Base-by-base conservation (phyloP, 2,888 invertebrate genomes). In the Mesochorus sp. region DNA sequence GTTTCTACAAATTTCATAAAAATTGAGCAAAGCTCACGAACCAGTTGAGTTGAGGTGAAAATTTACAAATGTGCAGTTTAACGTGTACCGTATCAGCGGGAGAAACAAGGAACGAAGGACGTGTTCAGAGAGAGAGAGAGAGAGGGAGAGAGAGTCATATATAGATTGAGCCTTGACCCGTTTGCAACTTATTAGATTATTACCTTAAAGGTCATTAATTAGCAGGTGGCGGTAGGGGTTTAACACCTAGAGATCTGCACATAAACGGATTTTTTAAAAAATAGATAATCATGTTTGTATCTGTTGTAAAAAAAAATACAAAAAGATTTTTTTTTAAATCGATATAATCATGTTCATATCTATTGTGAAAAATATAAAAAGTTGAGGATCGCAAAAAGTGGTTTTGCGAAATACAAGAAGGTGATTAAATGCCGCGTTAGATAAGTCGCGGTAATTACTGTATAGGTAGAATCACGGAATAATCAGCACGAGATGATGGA, bases 41-140 rank as follows among this genome's bases (percentile, higher is more conserved):
- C n/a, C n/a, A n/a, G n/a, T n/a, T n/a, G n/a, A n/a, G n/a, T n/a
- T n/a, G n/a, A n/a, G n/a, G 1, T 44, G 21, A n/a, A 12, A 12
- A 21, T 5, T 47, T 24, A 39, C n/a, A 31, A 24, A 14, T n/a
- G n/a, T 39, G 24, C 34, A n/a, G 55, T 44, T 61, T n/a, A 17
- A 67, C 28, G 51, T 28, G 24, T 37, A 28, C 17, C 14, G 12
- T n/a, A n/a, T 62, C 49, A 49, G 34, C 44, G 61, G 70, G 70
- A 74, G 68, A 70, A 70, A 53, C 68, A 70, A 78, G 74, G 70
- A 74, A 47, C 74, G 78, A 78, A 78, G 74, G 78, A 71, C 74
- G 67, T 10, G 12, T 59, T 68, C 34, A 39, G 55, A 28, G 57
- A 57, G n/a, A n/a, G n/a, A n/a, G n/a, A n/a, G n/a, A n/a, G n/a